Evolutionary conservation across 2,888 invertebrate species (phyloP).

Genomic region (Oscheius myriophilus): DNA sequence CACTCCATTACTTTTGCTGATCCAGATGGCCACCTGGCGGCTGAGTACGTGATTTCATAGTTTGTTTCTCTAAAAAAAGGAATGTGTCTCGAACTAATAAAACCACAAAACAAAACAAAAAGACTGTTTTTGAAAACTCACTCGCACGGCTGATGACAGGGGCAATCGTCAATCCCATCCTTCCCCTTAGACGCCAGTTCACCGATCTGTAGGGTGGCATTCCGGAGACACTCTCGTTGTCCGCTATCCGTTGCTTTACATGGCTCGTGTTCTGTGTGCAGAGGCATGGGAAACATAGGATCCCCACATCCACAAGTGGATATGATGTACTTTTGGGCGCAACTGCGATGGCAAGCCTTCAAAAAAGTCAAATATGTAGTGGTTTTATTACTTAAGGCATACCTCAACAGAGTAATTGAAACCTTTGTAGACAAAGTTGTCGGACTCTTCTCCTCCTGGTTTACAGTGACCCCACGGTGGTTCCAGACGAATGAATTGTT

Average conservation of each 20-base stretch:
- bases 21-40: conserved; percentile 70
- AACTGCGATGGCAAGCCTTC: conserved; percentile 66
- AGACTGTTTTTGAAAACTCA: too few species aligned
- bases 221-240: conserved; percentile 67
- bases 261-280: conserved; percentile 17
- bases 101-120: background rate
- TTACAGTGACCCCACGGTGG: conserved; percentile 67
- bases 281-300: conserved; percentile 67
- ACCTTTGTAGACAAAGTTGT: conserved; percentile 60
- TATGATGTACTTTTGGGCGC: conserved; percentile 66
- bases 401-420: conserved; percentile 69
- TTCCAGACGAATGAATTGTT: conserved; percentile 66
- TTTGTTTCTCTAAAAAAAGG: conserved; percentile 62
- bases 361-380: background rate
- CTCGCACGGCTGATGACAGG: conserved; percentile 69
- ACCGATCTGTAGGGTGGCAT: conserved; percentile 62
- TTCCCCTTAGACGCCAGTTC: conserved; percentile 49
- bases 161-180: conserved; percentile 59
- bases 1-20: conserved; percentile 70
- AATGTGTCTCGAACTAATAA: too few species aligned
- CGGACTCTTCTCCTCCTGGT: conserved; percentile 60
- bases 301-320: conserved; percentile 66
- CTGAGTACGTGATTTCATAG: conserved; percentile 70
- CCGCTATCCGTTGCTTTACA: conserved; percentile 57
- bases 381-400: too few species aligned